Base-by-base conservation (phyloP, 2,888 invertebrate genomes). In the Lottia gigantea region DNA sequence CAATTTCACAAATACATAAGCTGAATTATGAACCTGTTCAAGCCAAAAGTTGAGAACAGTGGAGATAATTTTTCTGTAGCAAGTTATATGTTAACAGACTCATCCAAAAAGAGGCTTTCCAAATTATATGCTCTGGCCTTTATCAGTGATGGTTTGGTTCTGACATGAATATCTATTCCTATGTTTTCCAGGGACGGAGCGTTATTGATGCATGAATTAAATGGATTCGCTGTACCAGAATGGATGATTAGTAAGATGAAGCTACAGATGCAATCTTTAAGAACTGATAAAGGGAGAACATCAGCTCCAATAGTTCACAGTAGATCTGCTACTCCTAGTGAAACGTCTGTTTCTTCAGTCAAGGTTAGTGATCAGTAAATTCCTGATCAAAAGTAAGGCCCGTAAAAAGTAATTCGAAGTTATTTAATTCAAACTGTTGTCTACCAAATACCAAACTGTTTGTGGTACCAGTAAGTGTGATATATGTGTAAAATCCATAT, bases 191-290 rank as follows among this genome's bases (percentile, higher is more conserved):
- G 85, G 67, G 80, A 83, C 71, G 80, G 78, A 26, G 80, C 79
- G 12, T 77, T 88, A 67, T 73, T 83, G 71, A 76, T 86, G 66
- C 91, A 92, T 64, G 93, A 94, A 83, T 87, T 94, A 73, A 91
- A 92, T 72, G 94, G 94, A 0, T 95, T 95, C 85, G 92, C 92
- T 85, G 93, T 93, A 0, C 94, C 94, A 14, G 90, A 91, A 26
- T 93, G 93, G 88, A 93, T 95, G 91, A 83, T 93, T 47, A 91
- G 91, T 73, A 95, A 95, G 89, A 93, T 94, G 85, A 92, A 92
- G 79, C 89, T 90, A 0, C 93, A 92, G 83, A 92, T 94, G 82
- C 89, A 90, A 66, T 81, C 85, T 3, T 80, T 86, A 82, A 77
- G 89, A 46, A 88, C 89, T 45, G 88, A 89, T 74, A 49, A 74